phyloP scores from a whole-genome alignment of 2,797 vertebrate genomes.

The Pempheris klunzingeri region DNA sequence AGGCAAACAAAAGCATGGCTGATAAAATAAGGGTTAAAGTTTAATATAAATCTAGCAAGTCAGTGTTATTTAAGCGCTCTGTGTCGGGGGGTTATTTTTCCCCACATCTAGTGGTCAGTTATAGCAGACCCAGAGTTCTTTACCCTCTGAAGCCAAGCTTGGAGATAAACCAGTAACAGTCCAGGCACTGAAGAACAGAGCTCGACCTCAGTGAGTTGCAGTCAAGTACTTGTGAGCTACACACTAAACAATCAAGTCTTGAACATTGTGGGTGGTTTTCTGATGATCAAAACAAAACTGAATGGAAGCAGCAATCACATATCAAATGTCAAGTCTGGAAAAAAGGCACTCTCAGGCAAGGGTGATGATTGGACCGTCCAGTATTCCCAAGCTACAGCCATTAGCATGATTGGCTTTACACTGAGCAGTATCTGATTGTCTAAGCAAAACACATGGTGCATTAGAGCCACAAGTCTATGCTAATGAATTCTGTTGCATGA shows the following conservation, averaged over 20 bases:
- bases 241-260: conserved; percentile 7
- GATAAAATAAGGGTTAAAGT: neutral
- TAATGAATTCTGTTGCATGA: conserved; percentile 72
- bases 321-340: conserved; percentile 68
- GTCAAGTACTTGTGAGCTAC: conserved; percentile 24
- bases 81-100: neutral
- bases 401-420: conserved; percentile 76
- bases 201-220: conserved; percentile 41
- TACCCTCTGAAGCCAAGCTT: conserved; percentile 43
- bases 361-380: conserved; percentile 69
- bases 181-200: conserved; percentile 25
- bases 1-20: conserved; percentile 3
- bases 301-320: conserved; percentile 66
- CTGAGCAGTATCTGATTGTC: conserved; percentile 67
- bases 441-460: conserved; percentile 73
- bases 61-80: neutral
- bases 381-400: conserved; percentile 65
- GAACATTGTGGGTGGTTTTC: conserved; percentile 51
- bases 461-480: conserved; percentile 67
- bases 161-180: conserved; percentile 47
- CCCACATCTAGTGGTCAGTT: conserved; percentile 16
- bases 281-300: conserved; percentile 65
- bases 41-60: conserved; percentile 1
- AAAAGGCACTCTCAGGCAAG: conserved; percentile 53
- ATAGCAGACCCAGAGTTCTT: conserved; percentile 56